Conservation (phyloP, 2,888 invertebrate species). For the Leptura quadrifasciata region DNA sequence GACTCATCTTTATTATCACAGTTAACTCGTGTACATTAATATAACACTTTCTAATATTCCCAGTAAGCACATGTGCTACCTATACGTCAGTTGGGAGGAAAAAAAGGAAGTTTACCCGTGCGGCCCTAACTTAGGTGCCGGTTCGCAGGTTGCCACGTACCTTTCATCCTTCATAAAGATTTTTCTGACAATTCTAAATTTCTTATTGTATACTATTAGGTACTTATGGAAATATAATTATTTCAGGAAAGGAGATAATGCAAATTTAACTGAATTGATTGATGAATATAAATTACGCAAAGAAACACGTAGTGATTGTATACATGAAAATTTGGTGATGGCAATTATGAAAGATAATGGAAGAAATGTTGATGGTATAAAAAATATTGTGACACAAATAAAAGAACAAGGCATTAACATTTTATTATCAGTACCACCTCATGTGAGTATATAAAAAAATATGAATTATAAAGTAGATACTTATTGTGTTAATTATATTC, state of each 20-base stretch:
- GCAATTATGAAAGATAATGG: slow-evolving; percentile 58
- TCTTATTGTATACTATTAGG: too few relatives aligned
- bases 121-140: too few relatives aligned
- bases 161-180: too few relatives aligned
- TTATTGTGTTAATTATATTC: too few relatives aligned
- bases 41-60: too few relatives aligned
- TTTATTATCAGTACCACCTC: slow-evolving; percentile 68
- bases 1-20: too few relatives aligned
- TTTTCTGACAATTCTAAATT: too few relatives aligned
- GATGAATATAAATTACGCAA: slow-evolving; percentile 60
- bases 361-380: slow-evolving; percentile 47
- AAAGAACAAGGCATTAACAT: slow-evolving; percentile 56
- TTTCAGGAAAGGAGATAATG: slow-evolving; percentile 62
- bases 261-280: slow-evolving; percentile 60
- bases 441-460: slow-evolving; percentile 61
- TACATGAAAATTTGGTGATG: slow-evolving; percentile 71
- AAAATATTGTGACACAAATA: slow-evolving; percentile 41
- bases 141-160: too few relatives aligned
- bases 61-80: too few relatives aligned
- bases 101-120: too few relatives aligned
- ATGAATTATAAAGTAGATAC: background rate
- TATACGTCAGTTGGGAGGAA: too few relatives aligned
- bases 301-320: slow-evolving; percentile 71
- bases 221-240: background rate
- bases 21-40: too few relatives aligned